A percentile compares a stretch with the other conserved stretches of the same genome.
phyloP scores from a whole-genome alignment of 2,797 vertebrate genomes.

The Sebastes vulpes region DNA sequence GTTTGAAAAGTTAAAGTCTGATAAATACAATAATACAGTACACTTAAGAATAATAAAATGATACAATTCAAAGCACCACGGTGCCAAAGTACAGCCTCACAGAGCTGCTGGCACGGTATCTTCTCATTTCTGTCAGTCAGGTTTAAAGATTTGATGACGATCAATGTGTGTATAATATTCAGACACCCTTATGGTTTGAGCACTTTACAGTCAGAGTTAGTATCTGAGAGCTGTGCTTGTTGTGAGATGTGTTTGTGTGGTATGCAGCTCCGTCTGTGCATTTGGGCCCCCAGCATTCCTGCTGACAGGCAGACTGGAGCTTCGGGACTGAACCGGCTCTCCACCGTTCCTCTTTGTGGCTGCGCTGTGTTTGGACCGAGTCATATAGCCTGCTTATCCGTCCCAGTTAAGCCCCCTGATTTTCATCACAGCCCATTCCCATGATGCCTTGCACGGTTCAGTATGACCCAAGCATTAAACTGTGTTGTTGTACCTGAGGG shows the following conservation, averaged over 20 bases:
- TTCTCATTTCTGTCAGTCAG: too few species aligned
- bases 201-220: neutral
- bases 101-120: neutral
- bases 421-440: conserved; percentile 18
- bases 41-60: too few species aligned
- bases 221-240: neutral
- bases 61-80: too few species aligned
- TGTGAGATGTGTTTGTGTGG: conserved; percentile 20
- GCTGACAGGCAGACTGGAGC: conserved; percentile 78
- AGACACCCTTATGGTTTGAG: neutral
- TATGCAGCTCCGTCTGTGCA: conserved; percentile 32
- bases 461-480: neutral
- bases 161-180: neutral
- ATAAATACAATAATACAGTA: too few species aligned
- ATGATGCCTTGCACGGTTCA: conserved; percentile 3
- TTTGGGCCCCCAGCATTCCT: conserved; percentile 63
- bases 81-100: neutral
- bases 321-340: conserved; percentile 45
- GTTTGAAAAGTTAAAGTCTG: too few species aligned
- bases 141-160: neutral
- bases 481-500: neutral
- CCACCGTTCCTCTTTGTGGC: conserved; percentile 60
- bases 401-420: conserved; percentile 61
- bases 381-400: conserved; percentile 43
- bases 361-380: conserved; percentile 71